A percentile compares a stretch with the other conserved stretches of the same genome.
phyloP scores from a whole-genome alignment of 2,888 invertebrate genomes.

The Cosmorhoe ocellata region DNA sequence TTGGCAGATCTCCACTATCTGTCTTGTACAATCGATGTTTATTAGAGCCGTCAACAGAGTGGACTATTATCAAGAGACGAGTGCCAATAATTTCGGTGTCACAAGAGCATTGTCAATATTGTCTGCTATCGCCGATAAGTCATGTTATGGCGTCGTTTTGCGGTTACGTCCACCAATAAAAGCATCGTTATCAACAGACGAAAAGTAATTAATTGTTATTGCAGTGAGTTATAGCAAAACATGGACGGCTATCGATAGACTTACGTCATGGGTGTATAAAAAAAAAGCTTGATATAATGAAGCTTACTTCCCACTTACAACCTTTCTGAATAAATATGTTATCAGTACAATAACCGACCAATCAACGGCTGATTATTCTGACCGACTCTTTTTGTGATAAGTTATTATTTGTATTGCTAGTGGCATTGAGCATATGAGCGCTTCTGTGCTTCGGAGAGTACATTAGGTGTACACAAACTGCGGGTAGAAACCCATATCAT shows the following conservation, averaged over 20 bases:
- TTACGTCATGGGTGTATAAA: not conserved
- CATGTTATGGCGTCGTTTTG: conserved; percentile 38
- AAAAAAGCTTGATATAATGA: conserved; percentile 10
- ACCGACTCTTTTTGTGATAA: no score
- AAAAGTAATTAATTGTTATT: conserved; percentile 37
- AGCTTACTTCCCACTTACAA: no score
- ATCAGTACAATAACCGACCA: no score
- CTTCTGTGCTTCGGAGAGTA: no score
- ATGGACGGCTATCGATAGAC: not conserved
- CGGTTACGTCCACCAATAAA: conserved; percentile 40
- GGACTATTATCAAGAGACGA: conserved; percentile 14
- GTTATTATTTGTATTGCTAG: no score
- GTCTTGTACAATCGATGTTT: not conserved
- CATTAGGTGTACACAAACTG: no score
- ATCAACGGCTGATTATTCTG: no score
- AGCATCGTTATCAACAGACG: conserved; percentile 34
- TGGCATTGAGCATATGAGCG: no score
- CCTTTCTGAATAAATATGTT: no score
- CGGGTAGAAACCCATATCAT: no score
- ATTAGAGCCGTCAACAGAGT: conserved; percentile 3
- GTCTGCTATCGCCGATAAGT: conserved; percentile 47
- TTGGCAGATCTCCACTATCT: no score
- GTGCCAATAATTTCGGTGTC: conserved; percentile 36
- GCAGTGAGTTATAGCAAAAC: conserved; percentile 13
- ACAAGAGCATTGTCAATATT: conserved; percentile 46